Percentiles rank a stretch among this genome's conserved stretches.
These are phyloP conservation scores for Piezodorus guildinii DNA, from an alignment of 1,140 invertebrate genomes.

Conservation along the genomic window DNA sequence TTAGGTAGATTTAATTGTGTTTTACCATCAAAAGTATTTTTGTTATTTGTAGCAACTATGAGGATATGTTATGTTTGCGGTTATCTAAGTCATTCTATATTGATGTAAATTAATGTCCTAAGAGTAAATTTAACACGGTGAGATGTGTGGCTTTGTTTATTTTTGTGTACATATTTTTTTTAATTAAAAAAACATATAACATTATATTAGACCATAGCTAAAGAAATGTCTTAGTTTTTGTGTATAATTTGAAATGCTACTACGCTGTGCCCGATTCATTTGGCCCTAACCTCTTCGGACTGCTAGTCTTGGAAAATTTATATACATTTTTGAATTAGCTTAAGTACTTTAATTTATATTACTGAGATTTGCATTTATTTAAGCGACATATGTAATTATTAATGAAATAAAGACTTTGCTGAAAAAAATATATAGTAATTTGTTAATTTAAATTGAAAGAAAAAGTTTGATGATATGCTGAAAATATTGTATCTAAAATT, in stretches of 20 bases:
- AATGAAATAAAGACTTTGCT: conserved; percentile 2
- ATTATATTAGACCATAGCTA: neutral
- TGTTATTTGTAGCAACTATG: neutral
- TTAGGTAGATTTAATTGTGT: neutral
- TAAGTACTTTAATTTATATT: conserved; percentile 16
- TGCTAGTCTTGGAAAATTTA: conserved; percentile 7
- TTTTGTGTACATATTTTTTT: neutral
- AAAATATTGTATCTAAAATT: neutral
- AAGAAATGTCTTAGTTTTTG: neutral
- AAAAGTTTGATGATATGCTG: conserved; percentile 1
- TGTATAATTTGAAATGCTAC: no score
- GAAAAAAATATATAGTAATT: conserved; percentile 6
- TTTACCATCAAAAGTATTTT: conserved; percentile 1
- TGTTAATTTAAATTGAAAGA: neutral
- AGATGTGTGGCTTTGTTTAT: neutral
- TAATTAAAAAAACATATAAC: neutral
- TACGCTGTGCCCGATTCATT: conserved; percentile 7
- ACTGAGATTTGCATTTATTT: conserved; percentile 13
- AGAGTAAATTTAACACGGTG: no score
- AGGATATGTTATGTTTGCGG: conserved; percentile 2
- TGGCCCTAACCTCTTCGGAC: neutral
- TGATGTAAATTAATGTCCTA: neutral
- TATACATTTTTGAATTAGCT: conserved; percentile 9
- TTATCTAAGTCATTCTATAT: conserved; percentile 1
- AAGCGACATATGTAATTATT: conserved; percentile 12